phyloP scores from a whole-genome alignment of 2,888 invertebrate genomes.

The Gnatocerus cornutus region DNA sequence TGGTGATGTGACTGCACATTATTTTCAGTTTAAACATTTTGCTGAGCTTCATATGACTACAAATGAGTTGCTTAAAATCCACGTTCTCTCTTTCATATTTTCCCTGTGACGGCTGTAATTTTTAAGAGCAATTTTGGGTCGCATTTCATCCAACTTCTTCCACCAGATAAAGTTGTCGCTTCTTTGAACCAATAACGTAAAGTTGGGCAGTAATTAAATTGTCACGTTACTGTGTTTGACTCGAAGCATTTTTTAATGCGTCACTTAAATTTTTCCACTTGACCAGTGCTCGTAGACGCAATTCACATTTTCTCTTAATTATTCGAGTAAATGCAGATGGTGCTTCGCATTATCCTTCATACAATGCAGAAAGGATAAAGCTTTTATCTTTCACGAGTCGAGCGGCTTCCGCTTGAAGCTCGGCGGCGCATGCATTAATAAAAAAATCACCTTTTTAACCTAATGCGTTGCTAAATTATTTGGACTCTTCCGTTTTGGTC shows the following conservation, averaged over 20 bases:
- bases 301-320: slow-evolving; percentile 42
- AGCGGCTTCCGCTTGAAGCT: slow-evolving; percentile 32
- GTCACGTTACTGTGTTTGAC: slow-evolving; percentile 2
- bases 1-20: slow-evolving; percentile 32
- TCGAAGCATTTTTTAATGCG: slow-evolving; percentile 35
- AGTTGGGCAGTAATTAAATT: neutral
- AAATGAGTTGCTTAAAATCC: slow-evolving; percentile 24
- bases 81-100: slow-evolving; percentile 11
- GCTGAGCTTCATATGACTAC: slow-evolving; percentile 17
- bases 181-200: neutral
- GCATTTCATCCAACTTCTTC: neutral
- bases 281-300: slow-evolving; percentile 25
- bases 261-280: slow-evolving; percentile 29
- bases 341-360: slow-evolving; percentile 45
- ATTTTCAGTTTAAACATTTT: slow-evolving; percentile 28
- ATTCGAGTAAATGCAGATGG: slow-evolving; percentile 43
- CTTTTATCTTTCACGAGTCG: slow-evolving; percentile 47
- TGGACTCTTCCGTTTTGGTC: neutral
- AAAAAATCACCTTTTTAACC: slow-evolving; percentile 36
- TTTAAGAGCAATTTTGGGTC: slow-evolving; percentile 8
- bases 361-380: slow-evolving; percentile 40
- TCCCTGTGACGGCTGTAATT: neutral
- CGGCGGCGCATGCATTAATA: slow-evolving; percentile 31
- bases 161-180: neutral
- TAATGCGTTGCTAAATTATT: slow-evolving; percentile 24